phyloP scores from a whole-genome alignment of 2,888 invertebrate species.

The Diarsia dahlii region DNA sequence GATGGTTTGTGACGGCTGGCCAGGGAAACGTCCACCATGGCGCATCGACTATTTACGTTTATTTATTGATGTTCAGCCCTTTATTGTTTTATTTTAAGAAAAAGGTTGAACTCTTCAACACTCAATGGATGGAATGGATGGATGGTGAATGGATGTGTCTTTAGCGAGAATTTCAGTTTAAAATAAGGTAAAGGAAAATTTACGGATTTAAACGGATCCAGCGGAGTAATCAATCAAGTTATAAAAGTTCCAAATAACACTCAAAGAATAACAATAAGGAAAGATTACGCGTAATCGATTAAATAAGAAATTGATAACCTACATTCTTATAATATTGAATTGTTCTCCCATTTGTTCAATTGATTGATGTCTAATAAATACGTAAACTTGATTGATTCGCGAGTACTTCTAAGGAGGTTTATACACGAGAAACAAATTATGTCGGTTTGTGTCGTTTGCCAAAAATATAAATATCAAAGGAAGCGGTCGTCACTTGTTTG shows the following conservation, averaged over 20 bases:
- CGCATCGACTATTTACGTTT: too few species aligned
- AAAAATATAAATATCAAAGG: conserved; percentile 1
- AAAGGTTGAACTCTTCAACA: background rate
- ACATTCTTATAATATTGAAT: background rate
- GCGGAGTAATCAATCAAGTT: conserved; percentile 2
- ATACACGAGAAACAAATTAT: conserved; percentile 16
- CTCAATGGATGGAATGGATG: too few species aligned
- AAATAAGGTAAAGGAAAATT: background rate
- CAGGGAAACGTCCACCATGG: background rate
- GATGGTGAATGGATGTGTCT: too few species aligned
- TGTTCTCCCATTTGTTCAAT: conserved; percentile 19
- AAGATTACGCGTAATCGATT: background rate
- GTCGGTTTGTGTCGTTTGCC: background rate
- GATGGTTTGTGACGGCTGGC: background rate
- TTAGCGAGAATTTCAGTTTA: background rate
- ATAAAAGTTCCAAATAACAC: background rate
- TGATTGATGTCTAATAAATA: conserved; percentile 50
- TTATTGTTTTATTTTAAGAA: background rate
- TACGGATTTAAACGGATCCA: background rate
- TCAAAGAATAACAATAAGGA: background rate
- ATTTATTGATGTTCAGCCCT: background rate
- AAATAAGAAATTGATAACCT: background rate
- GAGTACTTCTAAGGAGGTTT: background rate
- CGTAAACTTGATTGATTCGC: conserved; percentile 40
- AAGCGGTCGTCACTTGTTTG: conserved; percentile 2